Evolutionary conservation across 1,140 invertebrate species (phyloP), one percentile per base, ranked within the genome.

Genomic region (Leptinotarsa undecemlineata): DNA sequence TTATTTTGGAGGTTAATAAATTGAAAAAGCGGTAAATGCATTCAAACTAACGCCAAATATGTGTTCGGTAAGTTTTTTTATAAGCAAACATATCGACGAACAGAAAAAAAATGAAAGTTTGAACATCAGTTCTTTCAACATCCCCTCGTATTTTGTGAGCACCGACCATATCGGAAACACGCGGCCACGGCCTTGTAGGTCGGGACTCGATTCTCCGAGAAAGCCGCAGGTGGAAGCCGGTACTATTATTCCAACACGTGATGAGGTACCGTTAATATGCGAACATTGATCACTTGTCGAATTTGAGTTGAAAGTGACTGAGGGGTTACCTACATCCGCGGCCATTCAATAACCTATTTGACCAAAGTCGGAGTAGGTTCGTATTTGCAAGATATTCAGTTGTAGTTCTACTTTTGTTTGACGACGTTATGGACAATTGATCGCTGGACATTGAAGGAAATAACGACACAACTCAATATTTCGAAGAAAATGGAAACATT

Each of bases 141-240:
- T 57, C 6, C 51, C 51, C 51, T 57, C 51, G 51, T 57, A 57
- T 57, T 17, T 15, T 19, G n/a, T 57, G 51, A n/a, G 15, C 51
- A 57, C 4, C n/a, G 51, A 57, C 15, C 51, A 57, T 57, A 57
- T 57, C 51, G 51, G n/a, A 57, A 57, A 57, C 4, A 57, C n/a
- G 17, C 51, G 51, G 51, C 51, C 51, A 57, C 51, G 51, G 51
- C 51, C 51, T 57, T 57, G 51, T 57, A 57, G 51, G 51, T 57
- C 51, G 51, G 51, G 51, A 57, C 51, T 57, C 51, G 51, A 57
- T 57, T 57, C 51, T 57, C n/a, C 51, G 51, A 57, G 51, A 57
- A 57, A 57, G 51, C 51, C 51, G 51, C 51, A 57, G 51, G 51
- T 57, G 51, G 15, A 57, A 57, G 51, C 15, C n/a, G 51, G 51